Evolutionary conservation across 2,888 invertebrate genomes (phyloP), one percentile per base, ranked within the genome.

Genomic region (Sturmia bella): DNA sequence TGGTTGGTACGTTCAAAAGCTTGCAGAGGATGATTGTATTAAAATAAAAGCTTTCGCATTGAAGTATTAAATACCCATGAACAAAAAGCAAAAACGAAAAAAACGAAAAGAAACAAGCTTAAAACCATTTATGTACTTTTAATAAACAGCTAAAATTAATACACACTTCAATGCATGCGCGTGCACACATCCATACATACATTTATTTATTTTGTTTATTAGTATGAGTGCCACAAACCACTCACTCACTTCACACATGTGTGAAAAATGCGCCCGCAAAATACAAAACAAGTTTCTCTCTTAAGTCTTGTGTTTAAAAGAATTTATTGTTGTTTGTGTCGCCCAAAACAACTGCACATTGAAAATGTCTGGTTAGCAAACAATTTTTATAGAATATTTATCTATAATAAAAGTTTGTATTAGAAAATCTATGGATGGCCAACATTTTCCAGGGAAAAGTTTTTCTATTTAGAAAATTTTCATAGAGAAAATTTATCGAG

Each of bases 261-360:
- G 21, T 63, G 39, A 39, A 32, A 32, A 61, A 56, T 5, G 27
- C 13, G 48, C 32, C 43, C 37, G 39, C 45, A 12, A 48, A 48
- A 63, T 45, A 15, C 41, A 57, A 72, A 73, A 52, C 79, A 73
- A 77, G 89, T 89, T 89, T 85, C 86, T 84, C 84, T 87, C 87
- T 86, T 75, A 57, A 75, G 57, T 66, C 48, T 57, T 75, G 27
- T 6, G 45, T 74, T 64, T 64, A 17, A 21, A 17, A 27, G n/a
- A 21, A 13, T 12, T 21, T 45, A 17, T 50, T n/a, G 12, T 39
- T 39, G 5, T 13, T 39, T 12, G 11, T 39, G 39, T 39, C n/a
- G n/a, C n/a, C n/a, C n/a, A n/a, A n/a, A n/a, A n/a, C 6, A 4
- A 27, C 6, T 27, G 3, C 27, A 27, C 3, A 27, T 27, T 27